These are phyloP conservation scores for Caenorhabditis brenneri DNA, from an alignment of 1,140 invertebrate genomes.

Conservation along the genomic window DNA sequence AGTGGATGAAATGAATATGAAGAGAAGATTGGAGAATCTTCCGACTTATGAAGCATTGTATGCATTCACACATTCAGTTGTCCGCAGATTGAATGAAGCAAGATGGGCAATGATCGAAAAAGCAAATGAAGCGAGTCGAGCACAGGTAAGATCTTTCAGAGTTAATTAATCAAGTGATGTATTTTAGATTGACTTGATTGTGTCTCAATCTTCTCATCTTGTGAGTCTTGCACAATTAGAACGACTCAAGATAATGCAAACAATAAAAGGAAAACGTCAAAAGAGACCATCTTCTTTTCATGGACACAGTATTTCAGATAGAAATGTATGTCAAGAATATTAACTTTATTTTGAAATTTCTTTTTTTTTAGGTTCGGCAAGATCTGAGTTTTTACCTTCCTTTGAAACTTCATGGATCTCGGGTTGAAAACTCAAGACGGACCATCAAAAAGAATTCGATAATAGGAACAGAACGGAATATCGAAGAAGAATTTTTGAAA, in stretches of 20 bases:
- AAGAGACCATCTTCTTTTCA: slow-evolving; percentile 46
- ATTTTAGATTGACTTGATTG: slow-evolving; percentile 5
- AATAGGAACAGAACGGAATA: slow-evolving; percentile 36
- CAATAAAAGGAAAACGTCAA: slow-evolving; percentile 11
- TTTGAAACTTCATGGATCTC: slow-evolving; percentile 48
- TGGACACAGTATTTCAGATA: slow-evolving; percentile 22
- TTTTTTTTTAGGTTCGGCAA: slow-evolving; percentile 23
- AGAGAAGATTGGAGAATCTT: slow-evolving; percentile 6
- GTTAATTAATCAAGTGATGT: background rate
- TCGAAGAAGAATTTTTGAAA: slow-evolving; percentile 46
- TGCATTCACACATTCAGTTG: slow-evolving; percentile 29
- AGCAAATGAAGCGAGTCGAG: background rate
- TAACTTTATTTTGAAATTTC: background rate
- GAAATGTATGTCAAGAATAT: slow-evolving; percentile 30
- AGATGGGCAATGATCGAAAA: slow-evolving; percentile 29
- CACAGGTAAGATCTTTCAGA: background rate
- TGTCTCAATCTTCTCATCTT: slow-evolving; percentile 17
- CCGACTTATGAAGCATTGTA: slow-evolving; percentile 41
- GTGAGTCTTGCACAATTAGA: slow-evolving; percentile 6
- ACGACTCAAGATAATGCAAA: slow-evolving; percentile 34
- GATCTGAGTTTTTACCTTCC: slow-evolving; percentile 43
- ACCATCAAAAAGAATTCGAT: slow-evolving; percentile 36
- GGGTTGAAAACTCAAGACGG: slow-evolving; percentile 36
- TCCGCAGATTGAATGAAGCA: slow-evolving; percentile 26
- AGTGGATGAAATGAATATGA: slow-evolving; percentile 44